Conservation (phyloP, 2,797 vertebrate species). For the Acrossocheilus fasciatus region DNA sequence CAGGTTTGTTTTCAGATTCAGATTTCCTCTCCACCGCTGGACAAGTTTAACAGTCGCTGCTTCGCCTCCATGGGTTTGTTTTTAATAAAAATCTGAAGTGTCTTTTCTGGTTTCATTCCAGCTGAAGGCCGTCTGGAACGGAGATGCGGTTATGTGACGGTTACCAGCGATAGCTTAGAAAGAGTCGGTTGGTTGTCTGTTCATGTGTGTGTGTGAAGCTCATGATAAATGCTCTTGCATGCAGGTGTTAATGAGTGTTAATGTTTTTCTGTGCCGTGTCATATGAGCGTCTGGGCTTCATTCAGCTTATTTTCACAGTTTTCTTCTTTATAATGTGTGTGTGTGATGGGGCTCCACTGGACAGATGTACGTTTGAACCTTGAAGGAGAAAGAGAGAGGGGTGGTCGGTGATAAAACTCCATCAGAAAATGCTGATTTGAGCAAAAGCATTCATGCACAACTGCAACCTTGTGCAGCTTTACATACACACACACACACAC, state of each 20-base stretch:
- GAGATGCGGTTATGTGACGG: background rate
- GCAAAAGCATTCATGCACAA: constrained; percentile 60
- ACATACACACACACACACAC: constrained; percentile 5
- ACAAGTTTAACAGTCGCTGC: background rate
- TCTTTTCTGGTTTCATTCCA: constrained; percentile 25
- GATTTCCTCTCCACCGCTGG: background rate
- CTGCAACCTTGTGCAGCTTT: constrained; percentile 54
- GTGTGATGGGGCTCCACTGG: background rate
- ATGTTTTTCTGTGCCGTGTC: constrained; percentile 2
- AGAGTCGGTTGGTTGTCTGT: background rate
- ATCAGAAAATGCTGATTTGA: constrained; percentile 64
- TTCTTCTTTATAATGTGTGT: background rate
- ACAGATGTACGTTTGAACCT: constrained; percentile 29
- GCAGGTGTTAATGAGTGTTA: constrained; percentile 29
- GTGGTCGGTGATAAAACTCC: constrained; percentile 51
- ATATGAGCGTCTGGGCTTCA: background rate
- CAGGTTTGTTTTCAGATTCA: constrained; percentile 32
- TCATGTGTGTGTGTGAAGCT: background rate
- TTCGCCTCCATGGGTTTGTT: background rate
- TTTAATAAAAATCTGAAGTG: constrained; percentile 24
- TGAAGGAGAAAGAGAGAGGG: constrained; percentile 25
- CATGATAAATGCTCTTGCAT: constrained; percentile 2
- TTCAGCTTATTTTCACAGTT: background rate
- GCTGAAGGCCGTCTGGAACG: constrained; percentile 7
- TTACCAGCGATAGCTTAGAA: background rate